Percentiles rank a stretch among this genome's conserved stretches.
Conservation (phyloP, 2,888 invertebrate genomes). For the Onthophagus sagittarius region DNA sequence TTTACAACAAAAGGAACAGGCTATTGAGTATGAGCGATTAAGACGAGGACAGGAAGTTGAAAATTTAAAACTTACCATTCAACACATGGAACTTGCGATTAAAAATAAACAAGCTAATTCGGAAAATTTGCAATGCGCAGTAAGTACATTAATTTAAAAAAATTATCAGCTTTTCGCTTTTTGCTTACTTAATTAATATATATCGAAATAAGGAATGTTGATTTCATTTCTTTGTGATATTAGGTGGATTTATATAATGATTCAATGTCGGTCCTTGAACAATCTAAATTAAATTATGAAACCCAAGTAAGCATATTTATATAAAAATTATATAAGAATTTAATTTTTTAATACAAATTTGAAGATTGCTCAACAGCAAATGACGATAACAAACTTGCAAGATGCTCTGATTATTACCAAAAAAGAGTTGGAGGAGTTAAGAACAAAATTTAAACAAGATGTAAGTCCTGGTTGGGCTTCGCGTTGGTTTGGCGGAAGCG, state of each 20-base stretch:
- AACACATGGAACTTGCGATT: conserved; percentile 37
- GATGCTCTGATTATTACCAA: conserved; percentile 42
- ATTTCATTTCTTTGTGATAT: neutral
- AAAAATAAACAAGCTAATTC: conserved; percentile 38
- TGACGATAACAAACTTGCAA: conserved; percentile 43
- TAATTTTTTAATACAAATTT: conserved; percentile 5
- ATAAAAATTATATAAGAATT: neutral
- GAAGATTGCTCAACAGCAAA: conserved; percentile 43
- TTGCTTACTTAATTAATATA: no score
- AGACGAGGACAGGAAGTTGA: conserved; percentile 35
- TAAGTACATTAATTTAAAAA: conserved; percentile 31
- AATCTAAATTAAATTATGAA: conserved; percentile 39
- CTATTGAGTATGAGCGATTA: conserved; percentile 33
- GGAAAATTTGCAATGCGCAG: conserved; percentile 42
- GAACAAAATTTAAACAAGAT: conserved; percentile 39
- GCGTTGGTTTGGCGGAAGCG: conserved; percentile 41
- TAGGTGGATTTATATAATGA: conserved; percentile 44
- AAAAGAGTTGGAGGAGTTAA: conserved; percentile 41
- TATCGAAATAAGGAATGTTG: neutral
- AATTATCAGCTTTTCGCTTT: neutral
- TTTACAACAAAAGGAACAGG: conserved; percentile 29
- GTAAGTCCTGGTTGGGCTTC: conserved; percentile 45
- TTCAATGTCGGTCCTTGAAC: conserved; percentile 42
- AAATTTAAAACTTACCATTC: conserved; percentile 39
- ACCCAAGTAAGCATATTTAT: conserved; percentile 38